phyloP scores from a whole-genome alignment of 2,797 vertebrate genomes.

The Hemibagrus guttatus region DNA sequence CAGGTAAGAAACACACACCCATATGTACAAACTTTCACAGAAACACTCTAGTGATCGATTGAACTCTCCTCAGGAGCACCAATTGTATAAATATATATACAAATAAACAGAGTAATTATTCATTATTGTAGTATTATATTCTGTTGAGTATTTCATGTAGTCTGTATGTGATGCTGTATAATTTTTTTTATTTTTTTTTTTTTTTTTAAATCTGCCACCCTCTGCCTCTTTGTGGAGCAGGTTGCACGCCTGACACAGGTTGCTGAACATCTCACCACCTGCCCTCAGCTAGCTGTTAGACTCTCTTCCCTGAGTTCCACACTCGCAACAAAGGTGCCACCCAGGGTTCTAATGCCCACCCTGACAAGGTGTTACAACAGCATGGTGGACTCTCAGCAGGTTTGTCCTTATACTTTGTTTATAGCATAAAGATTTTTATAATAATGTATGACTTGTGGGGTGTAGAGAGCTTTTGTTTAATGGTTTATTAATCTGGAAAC shows the following conservation, averaged over 20 bases:
- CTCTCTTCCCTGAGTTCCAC: slow-evolving; percentile 79
- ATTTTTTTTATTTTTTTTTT: no score
- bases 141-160: background rate
- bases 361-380: slow-evolving; percentile 78
- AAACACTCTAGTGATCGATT: background rate
- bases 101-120: background rate
- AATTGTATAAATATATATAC: background rate
- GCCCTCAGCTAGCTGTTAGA: slow-evolving; percentile 78
- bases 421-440: background rate
- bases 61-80: background rate
- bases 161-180: background rate
- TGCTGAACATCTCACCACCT: slow-evolving; percentile 67
- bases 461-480: no score
- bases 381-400: slow-evolving; percentile 78
- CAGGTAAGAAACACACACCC: slow-evolving; percentile 69
- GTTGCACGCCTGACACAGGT: slow-evolving; percentile 80
- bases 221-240: slow-evolving; percentile 62
- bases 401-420: background rate
- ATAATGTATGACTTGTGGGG: background rate
- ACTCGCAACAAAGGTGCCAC: slow-evolving; percentile 81
- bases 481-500: background rate
- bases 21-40: background rate
- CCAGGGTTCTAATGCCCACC: slow-evolving; percentile 87
- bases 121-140: background rate
- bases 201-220: no score